Evolutionary conservation across 1,140 invertebrate species (phyloP), one percentile per base, ranked within the genome.

Genomic region (Microplitis demolitor): DNA sequence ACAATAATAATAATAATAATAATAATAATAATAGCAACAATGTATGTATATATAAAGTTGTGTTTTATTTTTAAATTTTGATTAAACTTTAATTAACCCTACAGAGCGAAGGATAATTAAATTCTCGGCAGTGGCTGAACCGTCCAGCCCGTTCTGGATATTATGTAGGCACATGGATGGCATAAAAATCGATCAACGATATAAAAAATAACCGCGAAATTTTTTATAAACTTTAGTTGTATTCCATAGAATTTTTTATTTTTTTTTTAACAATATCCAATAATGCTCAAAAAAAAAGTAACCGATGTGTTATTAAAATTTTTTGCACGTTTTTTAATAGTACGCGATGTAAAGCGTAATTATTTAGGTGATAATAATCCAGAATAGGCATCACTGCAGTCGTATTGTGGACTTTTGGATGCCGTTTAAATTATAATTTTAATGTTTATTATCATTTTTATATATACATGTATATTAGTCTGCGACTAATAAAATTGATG

Each of bases 391-490:
- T 87, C 86, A 82, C 86, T 87, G 86, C 86, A 87, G 86, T 87
- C 86, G 86, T 87, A 87, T 87, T 87, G 86, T 87, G 86, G 86
- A 87, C 86, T 87, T 87, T 87, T 87, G 86, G 85, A 87, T 87
- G 86, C 86, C 86, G 72, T 71, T 63, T 61, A 74, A 74, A 76
- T 74, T 69, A 76, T 72, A 76, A 74, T 73, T 71, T 64, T 13
- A 53, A 58, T 63, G 33, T 69, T 31, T 33, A 53, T 62, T 53
- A 66, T 60, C 9, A 69, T 45, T 5, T 64, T 31, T 58, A 31
- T 58, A 58, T 58, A 8, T 9, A 58, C 31, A 31, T 11, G 51
- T 50, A 70, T 61, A 24, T 2, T 24, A 24, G 24, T 1, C 24
- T 24, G 24, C 2, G 24, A n/a, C 24, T 2, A 2, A 24, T 0